phyloP scores from a whole-genome alignment of 2,113 vertebrate genomes.

The Caloenas nicobarica region DNA sequence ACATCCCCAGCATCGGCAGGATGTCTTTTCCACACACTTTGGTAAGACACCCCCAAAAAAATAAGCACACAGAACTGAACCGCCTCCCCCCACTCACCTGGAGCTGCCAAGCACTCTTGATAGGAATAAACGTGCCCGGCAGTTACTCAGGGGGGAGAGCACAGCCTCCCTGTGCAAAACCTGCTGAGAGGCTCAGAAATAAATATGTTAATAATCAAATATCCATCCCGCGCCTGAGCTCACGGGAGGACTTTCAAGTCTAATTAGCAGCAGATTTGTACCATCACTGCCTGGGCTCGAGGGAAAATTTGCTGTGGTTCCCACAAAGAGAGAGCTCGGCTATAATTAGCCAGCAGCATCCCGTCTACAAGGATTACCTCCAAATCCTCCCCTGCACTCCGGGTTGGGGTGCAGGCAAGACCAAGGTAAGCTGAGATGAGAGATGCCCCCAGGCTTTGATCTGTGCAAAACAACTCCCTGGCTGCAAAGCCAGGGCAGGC shows the following conservation, averaged over 20 bases:
- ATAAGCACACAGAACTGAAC: not conserved
- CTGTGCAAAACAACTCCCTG: not conserved
- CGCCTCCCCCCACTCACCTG: not conserved
- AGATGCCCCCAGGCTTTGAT: constrained; percentile 4
- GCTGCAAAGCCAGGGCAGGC: not conserved
- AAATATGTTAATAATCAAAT: constrained; percentile 58
- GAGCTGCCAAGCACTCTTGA: not conserved
- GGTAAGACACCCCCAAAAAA: not conserved
- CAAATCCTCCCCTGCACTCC: accelerated
- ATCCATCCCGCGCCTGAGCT: constrained; percentile 30
- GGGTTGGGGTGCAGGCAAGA: not conserved
- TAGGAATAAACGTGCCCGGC: not conserved
- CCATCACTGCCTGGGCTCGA: not conserved
- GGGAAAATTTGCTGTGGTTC: not conserved
- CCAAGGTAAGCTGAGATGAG: not conserved
- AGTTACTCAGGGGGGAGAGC: not conserved
- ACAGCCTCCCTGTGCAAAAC: not conserved
- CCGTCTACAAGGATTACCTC: not conserved
- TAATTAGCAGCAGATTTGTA: constrained; percentile 68
- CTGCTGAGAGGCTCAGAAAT: constrained; percentile 38
- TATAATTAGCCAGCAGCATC: constrained; percentile 35
- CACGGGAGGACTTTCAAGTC: constrained; percentile 61
- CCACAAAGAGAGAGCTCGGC: not conserved
- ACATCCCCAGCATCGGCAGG: not conserved
- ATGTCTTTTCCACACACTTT: not conserved